phyloP scores from a whole-genome alignment of 2,113 vertebrate species.

The Struthidea cinerea region DNA sequence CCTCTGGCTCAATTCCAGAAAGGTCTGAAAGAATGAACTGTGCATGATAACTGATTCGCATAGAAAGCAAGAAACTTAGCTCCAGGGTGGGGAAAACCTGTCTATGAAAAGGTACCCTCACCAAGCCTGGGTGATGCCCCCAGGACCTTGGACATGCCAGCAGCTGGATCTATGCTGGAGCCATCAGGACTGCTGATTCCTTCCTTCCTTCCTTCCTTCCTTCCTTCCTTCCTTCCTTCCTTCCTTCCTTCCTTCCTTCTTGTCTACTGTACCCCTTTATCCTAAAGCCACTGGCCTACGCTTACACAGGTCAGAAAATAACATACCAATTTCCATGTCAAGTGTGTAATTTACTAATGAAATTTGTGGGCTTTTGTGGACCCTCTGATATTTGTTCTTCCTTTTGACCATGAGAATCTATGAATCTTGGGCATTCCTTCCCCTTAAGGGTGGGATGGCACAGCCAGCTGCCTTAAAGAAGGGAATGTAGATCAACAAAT shows the following conservation, averaged over 20 bases:
- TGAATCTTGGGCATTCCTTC: background rate
- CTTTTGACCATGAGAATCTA: background rate
- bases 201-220: background rate
- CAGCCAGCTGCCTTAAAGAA: background rate
- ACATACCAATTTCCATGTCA: background rate
- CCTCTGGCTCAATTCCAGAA: background rate
- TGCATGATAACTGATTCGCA: background rate
- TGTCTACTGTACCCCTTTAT: no score
- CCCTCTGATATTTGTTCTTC: background rate
- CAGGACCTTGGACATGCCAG: background rate
- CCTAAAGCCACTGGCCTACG: background rate
- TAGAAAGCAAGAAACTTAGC: background rate
- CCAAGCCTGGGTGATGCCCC: background rate
- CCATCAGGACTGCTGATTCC: background rate
- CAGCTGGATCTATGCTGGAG: background rate
- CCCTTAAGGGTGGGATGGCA: background rate
- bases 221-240: background rate
- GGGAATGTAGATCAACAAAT: background rate
- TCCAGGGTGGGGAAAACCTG: background rate
- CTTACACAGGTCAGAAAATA: background rate
- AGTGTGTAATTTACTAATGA: background rate
- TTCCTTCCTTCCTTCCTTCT: background rate
- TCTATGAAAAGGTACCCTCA: background rate
- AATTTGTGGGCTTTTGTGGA: background rate
- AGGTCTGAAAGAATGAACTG: background rate